A percentile compares a stretch with the other conserved stretches of the same genome.
These are phyloP conservation scores for Papilio polyxenes DNA, from an alignment of 1,140 invertebrate genomes.

Conservation along the genomic window DNA sequence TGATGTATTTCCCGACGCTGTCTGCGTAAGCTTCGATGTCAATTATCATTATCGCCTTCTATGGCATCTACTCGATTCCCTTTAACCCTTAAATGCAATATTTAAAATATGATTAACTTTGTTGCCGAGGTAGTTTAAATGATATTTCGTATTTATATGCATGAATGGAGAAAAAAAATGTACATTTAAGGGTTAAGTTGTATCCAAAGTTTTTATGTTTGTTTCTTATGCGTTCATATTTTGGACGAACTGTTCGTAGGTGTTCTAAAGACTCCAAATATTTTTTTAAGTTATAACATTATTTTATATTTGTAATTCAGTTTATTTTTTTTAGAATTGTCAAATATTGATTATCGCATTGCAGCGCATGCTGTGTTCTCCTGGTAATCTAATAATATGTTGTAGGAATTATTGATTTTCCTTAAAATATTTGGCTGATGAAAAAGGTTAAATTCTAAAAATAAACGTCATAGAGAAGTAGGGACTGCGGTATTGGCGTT, in stretches of 20 bases:
- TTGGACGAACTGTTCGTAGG: too few species aligned
- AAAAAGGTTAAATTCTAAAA: conserved; percentile 1
- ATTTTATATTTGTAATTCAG: too few species aligned
- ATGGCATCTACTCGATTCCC: background rate
- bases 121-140: background rate
- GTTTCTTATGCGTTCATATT: too few species aligned
- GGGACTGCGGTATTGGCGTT: conserved; percentile 28
- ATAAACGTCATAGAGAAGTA: conserved; percentile 6
- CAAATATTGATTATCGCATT: too few species aligned
- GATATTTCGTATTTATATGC: too few species aligned
- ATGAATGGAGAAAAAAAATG: too few species aligned
- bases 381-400: background rate
- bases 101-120: background rate
- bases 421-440: background rate
- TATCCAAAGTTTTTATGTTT: too few species aligned
- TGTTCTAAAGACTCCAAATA: too few species aligned
- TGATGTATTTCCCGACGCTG: conserved; percentile 6
- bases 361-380: too few species aligned
- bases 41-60: background rate
- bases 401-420: background rate
- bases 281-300: too few species aligned
- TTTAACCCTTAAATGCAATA: background rate
- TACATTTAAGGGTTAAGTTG: too few species aligned
- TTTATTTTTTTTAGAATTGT: too few species aligned
- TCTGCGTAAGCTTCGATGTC: background rate